Base-by-base conservation (phyloP, 2,113 vertebrate species). In the Anguilla rostrata region DNA sequence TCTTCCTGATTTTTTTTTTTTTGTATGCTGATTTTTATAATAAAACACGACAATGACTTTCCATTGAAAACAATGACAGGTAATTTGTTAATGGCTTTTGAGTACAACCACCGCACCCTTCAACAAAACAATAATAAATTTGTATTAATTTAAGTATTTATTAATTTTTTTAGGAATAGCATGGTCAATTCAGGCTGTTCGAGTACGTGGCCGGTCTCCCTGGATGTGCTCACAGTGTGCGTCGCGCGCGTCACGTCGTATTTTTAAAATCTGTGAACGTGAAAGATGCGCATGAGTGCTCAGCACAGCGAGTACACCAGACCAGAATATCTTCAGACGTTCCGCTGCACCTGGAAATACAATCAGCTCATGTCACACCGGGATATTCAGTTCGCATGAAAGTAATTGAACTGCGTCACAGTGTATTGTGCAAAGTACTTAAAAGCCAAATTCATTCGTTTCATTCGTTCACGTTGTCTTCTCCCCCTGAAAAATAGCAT, bases 211-310 rank as follows among this genome's bases (percentile, higher is more conserved):
- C 63, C 83, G 22, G 34, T 80, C 63, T 46, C 84, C 83, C 57
- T 40, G 29, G 83, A 49, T 39, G 63, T 53, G n/a, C 46, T 16
- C 75, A 29, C 46, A 7, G 40, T 14, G 41, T 78, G 81, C 84
- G n/a, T n/a, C n/a, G n/a, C 83, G 85, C 86, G 89, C 7, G 26
- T n/a, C 49, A 82, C 89, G 80, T 92, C 89, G 92, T 78, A 78
- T 11, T 95, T 94, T 94, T 93, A 92, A 89, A 56, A 93, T 57
- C 46, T 93, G 92, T 87, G 88, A 94, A 89, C 34, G 39, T 81
- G 88, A 85, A 84, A 90, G 91, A 86, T 46, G 80, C 84, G 84
- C 87, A 71, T 84, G 82, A 85, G 85, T 87, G 71, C 89, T 86
- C 85, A 79, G 86, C 85, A 39, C 9, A 83, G 84, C 87, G 86